Conservation (phyloP, 2,113 vertebrate genomes). For the Bos javanicus region DNA sequence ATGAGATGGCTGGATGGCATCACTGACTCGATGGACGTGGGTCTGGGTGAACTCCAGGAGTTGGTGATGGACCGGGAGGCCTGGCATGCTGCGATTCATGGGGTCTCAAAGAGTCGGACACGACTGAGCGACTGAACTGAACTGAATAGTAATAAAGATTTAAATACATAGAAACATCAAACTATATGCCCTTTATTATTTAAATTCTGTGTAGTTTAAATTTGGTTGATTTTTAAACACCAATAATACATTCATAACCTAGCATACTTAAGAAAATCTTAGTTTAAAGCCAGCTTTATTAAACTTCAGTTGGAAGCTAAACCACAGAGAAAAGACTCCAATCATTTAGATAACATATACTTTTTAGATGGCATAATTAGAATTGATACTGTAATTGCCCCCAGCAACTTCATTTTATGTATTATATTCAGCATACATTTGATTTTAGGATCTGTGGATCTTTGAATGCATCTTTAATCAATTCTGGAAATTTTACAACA, state of each 20-base stretch:
- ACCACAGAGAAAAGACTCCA: not conserved
- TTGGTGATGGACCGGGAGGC: no score
- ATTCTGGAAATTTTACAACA: not conserved
- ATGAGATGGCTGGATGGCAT: no score
- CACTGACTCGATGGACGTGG: no score
- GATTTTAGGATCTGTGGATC: not conserved
- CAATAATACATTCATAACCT: not conserved
- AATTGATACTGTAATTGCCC: not conserved
- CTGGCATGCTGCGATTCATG: no score
- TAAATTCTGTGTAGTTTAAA: not conserved
- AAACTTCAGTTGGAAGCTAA: not conserved
- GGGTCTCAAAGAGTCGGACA: no score
- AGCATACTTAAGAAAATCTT: not conserved
- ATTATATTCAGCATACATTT: not conserved
- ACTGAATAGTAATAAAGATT: not conserved
- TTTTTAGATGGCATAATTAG: not conserved
- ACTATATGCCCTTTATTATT: not conserved
- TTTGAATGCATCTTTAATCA: conserved; percentile 4
- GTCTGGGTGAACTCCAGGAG: no score
- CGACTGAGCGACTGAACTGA: no score
- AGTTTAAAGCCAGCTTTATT: not conserved
- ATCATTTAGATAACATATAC: not conserved
- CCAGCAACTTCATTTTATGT: not conserved
- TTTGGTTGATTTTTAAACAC: not conserved
- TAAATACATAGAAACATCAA: not conserved